phyloP scores from a whole-genome alignment of 2,888 invertebrate species.

The Acrobasis consociella region DNA sequence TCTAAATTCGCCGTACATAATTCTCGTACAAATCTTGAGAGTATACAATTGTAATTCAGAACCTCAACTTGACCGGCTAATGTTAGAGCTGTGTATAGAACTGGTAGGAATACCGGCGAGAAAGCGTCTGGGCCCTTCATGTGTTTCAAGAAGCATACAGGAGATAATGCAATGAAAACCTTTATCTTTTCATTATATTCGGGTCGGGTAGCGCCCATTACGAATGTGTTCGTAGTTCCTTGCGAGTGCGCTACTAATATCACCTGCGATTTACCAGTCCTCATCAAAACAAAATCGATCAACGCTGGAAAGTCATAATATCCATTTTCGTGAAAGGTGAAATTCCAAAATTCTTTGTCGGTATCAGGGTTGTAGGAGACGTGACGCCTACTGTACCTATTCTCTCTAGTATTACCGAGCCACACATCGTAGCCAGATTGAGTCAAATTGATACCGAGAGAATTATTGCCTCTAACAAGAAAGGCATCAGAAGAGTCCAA shows the following conservation, averaged over 20 bases:
- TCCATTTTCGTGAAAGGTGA: constrained; percentile 6
- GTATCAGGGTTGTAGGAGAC: background rate
- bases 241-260: constrained; percentile 1
- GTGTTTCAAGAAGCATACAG: background rate
- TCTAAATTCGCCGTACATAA: background rate
- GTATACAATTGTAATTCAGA: background rate
- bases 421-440: constrained; percentile 9
- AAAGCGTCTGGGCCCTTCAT: background rate
- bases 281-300: background rate
- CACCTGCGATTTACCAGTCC: background rate
- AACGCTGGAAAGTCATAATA: background rate
- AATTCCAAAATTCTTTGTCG: constrained; percentile 1
- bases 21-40: background rate
- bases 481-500: background rate
- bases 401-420: constrained; percentile 1
- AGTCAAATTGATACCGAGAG: background rate
- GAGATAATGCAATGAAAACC: background rate
- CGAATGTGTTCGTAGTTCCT: background rate
- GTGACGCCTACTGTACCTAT: constrained; percentile 5
- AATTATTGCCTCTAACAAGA: background rate
- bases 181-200: constrained; percentile 6
- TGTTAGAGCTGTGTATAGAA: background rate
- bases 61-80: background rate
- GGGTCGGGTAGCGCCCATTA: background rate
- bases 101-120: background rate